phyloP scores from a whole-genome alignment of 2,113 vertebrate genomes.

The Erinaceus europaeus region DNA sequence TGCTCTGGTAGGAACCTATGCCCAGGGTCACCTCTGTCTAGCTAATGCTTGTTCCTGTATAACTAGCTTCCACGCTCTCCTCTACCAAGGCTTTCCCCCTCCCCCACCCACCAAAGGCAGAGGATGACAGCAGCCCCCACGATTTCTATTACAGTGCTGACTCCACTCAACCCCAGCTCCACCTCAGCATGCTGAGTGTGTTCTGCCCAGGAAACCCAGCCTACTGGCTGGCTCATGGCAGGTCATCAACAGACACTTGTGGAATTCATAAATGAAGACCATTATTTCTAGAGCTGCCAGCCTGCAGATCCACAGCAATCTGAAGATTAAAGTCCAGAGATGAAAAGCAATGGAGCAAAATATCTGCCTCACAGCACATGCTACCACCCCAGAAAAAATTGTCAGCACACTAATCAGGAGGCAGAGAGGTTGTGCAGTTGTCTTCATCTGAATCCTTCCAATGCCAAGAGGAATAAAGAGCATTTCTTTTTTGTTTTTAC shows the following conservation, averaged over 20 bases:
- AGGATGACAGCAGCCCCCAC: background rate
- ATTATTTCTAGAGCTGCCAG: background rate
- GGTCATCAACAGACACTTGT: background rate
- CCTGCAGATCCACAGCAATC: background rate
- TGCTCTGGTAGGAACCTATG: background rate
- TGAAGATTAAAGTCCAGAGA: slow-evolving; percentile 9
- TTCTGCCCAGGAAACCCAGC: background rate
- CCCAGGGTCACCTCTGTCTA: background rate
- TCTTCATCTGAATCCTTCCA: background rate
- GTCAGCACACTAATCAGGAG: background rate
- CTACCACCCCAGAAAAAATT: background rate
- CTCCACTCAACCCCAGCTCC: background rate
- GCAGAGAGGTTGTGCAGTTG: background rate
- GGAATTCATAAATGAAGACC: background rate
- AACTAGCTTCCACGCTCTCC: background rate
- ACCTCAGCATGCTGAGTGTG: background rate
- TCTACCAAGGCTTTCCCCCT: background rate
- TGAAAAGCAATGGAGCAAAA: background rate
- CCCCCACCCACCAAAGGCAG: no score
- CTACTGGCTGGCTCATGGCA: background rate
- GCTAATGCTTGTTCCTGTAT: background rate
- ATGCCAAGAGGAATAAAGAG: background rate
- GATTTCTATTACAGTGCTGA: background rate
- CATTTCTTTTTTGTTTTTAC: background rate
- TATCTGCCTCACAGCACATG: background rate